Base-by-base conservation (phyloP, 2,797 vertebrate genomes). In the Sebastes itinus region DNA sequence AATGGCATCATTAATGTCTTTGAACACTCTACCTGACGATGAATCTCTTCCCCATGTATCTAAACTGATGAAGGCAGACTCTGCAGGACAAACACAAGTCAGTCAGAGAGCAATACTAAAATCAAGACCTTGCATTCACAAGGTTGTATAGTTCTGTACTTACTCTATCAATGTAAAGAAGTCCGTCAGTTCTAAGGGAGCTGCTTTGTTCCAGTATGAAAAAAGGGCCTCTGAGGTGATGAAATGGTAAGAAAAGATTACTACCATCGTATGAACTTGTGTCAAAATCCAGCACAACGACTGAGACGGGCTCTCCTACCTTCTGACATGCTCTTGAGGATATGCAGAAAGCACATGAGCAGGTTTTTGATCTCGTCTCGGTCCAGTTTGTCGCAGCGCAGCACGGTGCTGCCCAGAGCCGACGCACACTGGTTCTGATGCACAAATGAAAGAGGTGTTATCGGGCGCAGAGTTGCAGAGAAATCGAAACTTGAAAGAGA, bases 281-380 rank as follows among this genome's bases (percentile, higher is more conserved):
- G 63, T 66, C 38, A 54, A 62, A 58, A 54, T 65, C 14, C 32
- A 27, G 18, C 0, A 2, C 3, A 52, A 2, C 86, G 71, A 23
- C 7, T 52, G 22, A 59, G 25, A 12, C 33, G 7, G 32, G 30
- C 42, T 0, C 61, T 85, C 96, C 59, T 95, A 99, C 99, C 98
- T 2, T 99, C 98, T 49, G 98, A 99, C 98, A 99, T 99, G 95
- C 96, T 99, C 94, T 98, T 99, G 75, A 99, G 95, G 82, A 99
- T 95, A 68, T 99, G 97, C 68, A 99, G 96, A 77, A 99, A 98
- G 91, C 98, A 99, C 97, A 99, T 98, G 60, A 99, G 96, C 66
- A 99, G 95, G 88, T 97, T 98, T 94, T 96, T 98, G 90, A 99
- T 98, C 94, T 99, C 99, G 4, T 97, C 96, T 84, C 97, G 96